Evolutionary conservation across 2,797 vertebrate genomes (phyloP), one percentile per base, ranked within the genome.

Genomic region (Enteromius anoplus): DNA sequence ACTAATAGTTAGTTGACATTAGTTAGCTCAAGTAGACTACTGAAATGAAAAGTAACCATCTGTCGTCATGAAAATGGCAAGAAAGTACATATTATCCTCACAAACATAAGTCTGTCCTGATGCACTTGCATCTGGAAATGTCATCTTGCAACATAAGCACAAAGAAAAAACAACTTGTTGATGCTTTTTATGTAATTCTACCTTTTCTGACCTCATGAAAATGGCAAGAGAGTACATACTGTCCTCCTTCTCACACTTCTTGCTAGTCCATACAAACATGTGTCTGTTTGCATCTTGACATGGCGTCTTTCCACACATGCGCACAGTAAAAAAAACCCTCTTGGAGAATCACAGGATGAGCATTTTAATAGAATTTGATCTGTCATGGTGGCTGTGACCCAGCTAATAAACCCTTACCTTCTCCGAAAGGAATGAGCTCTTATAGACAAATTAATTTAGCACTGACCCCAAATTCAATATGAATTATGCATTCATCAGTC

Each of bases 401-500:
- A 29, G 19, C 47, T 23, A 32, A 26, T 40, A 70, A 58, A 77
- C 69, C 75, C 47, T 60, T 47, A 26, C 34, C 70, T 82, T 80
- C 42, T 78, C 85, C 21, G 47, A 49, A 83, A 62, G 66, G 73
- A 81, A 77, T 84, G 29, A 81, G 71, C 75, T 75, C 62, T 58
- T 69, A 58, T 62, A 84, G 72, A 76, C 77, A 73, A 69, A 65
- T 70, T 65, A 10, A 64, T 64, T 77, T 34, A 53, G 6, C 49
- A 75, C 45, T 79, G 78, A 84, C 84, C 85, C 53, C 34, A 73
- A 49, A 75, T 84, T 40, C 64, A 70, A 58, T 37, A 70, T 82
- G 29, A 86, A 86, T 86, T 70, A 86, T 78, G 84, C 49, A 86
- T 83, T 75, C 23, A 62, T 81, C 53, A 80, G 73, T 87, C 34